Evolutionary conservation across 2,113 vertebrate species (phyloP).

Genomic region (Pomatostomus ruficeps): DNA sequence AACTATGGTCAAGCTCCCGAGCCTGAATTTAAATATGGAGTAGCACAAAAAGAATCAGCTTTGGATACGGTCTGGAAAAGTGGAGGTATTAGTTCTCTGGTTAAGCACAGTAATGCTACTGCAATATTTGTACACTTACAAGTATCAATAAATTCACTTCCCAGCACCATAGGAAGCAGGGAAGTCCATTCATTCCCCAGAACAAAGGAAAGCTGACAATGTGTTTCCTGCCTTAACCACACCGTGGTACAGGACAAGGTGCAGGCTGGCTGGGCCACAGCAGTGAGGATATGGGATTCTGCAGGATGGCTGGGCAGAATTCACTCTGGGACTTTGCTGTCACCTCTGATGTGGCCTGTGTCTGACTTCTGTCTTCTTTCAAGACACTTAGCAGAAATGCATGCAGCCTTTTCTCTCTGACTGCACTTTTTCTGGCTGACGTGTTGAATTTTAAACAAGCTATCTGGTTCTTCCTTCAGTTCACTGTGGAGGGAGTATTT

Average conservation of each 20-base stretch:
- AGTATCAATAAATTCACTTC: neutral
- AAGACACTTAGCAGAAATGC: neutral
- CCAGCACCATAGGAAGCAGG: neutral
- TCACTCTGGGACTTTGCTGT: neutral
- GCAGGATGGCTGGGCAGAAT: neutral
- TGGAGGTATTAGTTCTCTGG: neutral
- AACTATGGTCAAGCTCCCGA: neutral
- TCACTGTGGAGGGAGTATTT: neutral
- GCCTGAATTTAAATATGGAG: neutral
- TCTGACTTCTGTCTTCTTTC: neutral
- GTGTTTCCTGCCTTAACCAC: neutral
- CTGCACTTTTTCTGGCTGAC: neutral
- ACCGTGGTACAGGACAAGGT: rapidly evolving
- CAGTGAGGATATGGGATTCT: neutral
- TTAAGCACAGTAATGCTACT: neutral
- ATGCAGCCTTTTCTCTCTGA: neutral
- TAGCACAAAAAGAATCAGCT: neutral
- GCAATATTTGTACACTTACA: neutral
- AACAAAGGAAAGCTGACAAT: neutral
- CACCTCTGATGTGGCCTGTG: neutral
- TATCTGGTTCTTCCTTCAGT: neutral
- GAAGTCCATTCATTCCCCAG: neutral
- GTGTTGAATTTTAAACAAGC: slow-evolving; percentile 17
- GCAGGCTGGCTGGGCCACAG: neutral
- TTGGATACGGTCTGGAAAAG: neutral